Evolutionary conservation across 1,140 invertebrate genomes (phyloP).

Genomic region (Drosophila watanabei): DNA sequence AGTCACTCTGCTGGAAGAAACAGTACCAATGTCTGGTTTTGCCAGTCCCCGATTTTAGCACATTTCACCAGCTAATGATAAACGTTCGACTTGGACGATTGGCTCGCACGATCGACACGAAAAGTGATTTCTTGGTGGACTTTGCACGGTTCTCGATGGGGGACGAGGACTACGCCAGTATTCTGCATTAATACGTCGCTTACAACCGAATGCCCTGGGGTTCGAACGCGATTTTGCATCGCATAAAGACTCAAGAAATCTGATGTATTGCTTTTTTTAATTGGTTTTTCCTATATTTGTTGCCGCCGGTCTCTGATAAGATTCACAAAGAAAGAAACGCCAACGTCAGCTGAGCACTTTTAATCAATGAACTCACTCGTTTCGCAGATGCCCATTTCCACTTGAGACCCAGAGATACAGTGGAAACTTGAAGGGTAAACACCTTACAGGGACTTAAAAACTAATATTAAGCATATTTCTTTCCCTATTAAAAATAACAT

Average conservation of each 20-base stretch:
- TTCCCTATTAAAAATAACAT: not conserved
- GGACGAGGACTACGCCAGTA: constrained; percentile 19
- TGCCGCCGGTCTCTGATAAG: constrained; percentile 60
- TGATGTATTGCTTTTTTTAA: constrained; percentile 55
- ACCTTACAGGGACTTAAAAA: not conserved
- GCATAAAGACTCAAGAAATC: constrained; percentile 25
- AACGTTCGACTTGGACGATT: constrained; percentile 10
- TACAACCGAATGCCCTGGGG: constrained; percentile 11
- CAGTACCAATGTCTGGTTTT: constrained; percentile 3
- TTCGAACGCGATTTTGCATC: constrained; percentile 38
- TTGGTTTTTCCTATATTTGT: constrained; percentile 60
- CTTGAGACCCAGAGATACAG: constrained; percentile 40
- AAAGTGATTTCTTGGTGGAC: constrained; percentile 41
- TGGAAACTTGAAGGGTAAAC: not conserved
- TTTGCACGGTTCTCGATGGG: constrained; percentile 31
- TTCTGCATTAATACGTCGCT: constrained; percentile 35
- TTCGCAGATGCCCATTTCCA: constrained; percentile 43
- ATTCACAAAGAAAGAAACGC: constrained; percentile 67
- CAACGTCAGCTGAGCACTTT: constrained; percentile 69
- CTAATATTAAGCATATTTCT: not conserved
- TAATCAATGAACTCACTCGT: constrained; percentile 77
- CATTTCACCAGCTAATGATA: constrained; percentile 28
- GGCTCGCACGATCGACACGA: constrained; percentile 11
- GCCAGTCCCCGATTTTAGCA: constrained; percentile 17
- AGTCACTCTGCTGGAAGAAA: constrained; percentile 2